Percentiles rank a stretch among this genome's conserved stretches.
phyloP scores from a whole-genome alignment of 2,888 invertebrate genomes.

The Ennomos fuscantarius region DNA sequence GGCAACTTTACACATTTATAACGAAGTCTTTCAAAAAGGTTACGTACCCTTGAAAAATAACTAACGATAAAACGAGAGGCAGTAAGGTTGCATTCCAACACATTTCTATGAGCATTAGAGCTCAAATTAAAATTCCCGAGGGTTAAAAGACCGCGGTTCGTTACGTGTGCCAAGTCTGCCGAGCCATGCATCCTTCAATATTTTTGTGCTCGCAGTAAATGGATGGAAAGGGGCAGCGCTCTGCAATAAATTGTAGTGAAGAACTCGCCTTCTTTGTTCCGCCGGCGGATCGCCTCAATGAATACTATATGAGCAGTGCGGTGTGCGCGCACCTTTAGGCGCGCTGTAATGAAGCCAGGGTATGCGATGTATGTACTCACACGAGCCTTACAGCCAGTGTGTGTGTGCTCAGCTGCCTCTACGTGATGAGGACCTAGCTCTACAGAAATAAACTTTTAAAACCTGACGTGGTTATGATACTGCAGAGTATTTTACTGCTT shows the following conservation, averaged over 20 bases:
- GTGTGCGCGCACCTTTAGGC: slow-evolving; percentile 25
- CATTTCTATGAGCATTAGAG: slow-evolving; percentile 6
- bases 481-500: too few species aligned
- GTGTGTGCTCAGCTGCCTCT: slow-evolving; percentile 6
- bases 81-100: slow-evolving; percentile 1
- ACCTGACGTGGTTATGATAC: too few species aligned
- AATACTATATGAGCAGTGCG: slow-evolving; percentile 46
- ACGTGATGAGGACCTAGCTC: slow-evolving; percentile 5
- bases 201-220: slow-evolving; percentile 19
- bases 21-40: slow-evolving; percentile 18
- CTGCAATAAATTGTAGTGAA: slow-evolving; percentile 43
- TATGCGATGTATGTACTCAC: slow-evolving; percentile 5
- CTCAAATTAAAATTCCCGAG: slow-evolving; percentile 13
- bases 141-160: slow-evolving; percentile 10
- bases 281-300: slow-evolving; percentile 39
- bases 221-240: slow-evolving; percentile 23
- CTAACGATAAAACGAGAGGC: slow-evolving; percentile 2
- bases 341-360: slow-evolving; percentile 29
- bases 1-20: slow-evolving; percentile 30
- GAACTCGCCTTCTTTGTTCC: slow-evolving; percentile 40
- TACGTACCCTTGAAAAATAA: slow-evolving; percentile 14
- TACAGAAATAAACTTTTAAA: background rate
- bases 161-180: slow-evolving; percentile 21
- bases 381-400: slow-evolving; percentile 1
- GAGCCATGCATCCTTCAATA: slow-evolving; percentile 27